Evolutionary conservation across 2,888 invertebrate genomes (phyloP).

Genomic region (Aspidapion aeneum): DNA sequence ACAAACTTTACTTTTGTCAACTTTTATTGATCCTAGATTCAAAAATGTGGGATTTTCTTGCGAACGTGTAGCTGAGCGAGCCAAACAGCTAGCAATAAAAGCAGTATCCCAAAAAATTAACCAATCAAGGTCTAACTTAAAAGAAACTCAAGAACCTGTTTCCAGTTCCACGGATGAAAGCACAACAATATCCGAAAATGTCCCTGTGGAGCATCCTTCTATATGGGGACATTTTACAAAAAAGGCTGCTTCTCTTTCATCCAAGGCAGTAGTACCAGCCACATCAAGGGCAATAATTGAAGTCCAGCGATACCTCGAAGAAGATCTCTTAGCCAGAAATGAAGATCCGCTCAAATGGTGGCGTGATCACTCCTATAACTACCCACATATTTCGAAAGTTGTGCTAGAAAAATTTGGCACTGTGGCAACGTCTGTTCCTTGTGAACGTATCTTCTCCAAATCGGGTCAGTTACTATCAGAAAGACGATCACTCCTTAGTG

Average conservation of each 20-base stretch:
- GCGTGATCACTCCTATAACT: conserved; percentile 5
- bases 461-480: too few species aligned
- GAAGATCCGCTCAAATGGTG: conserved; percentile 8
- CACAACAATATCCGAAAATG: too few species aligned
- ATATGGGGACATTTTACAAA: conserved; percentile 4
- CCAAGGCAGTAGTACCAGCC: conserved; percentile 1
- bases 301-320: conserved; percentile 7
- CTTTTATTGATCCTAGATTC: too few species aligned
- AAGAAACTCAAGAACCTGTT: too few species aligned
- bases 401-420: conserved; percentile 6
- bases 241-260: background rate
- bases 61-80: too few species aligned
- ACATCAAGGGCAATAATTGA: conserved; percentile 6
- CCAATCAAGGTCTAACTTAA: too few species aligned
- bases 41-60: too few species aligned
- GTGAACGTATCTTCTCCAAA: conserved; percentile 11
- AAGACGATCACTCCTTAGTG: too few species aligned
- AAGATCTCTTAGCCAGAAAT: conserved; percentile 1
- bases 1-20: too few species aligned
- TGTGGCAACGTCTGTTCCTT: conserved; percentile 12
- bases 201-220: background rate
- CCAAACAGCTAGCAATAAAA: too few species aligned
- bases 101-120: too few species aligned
- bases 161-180: too few species aligned
- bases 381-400: background rate